Percentiles rank a stretch among this genome's conserved stretches.
These are phyloP conservation scores for Taeniopygia guttata DNA, from an alignment of 2,797 vertebrate genomes.

Conservation along the genomic window DNA sequence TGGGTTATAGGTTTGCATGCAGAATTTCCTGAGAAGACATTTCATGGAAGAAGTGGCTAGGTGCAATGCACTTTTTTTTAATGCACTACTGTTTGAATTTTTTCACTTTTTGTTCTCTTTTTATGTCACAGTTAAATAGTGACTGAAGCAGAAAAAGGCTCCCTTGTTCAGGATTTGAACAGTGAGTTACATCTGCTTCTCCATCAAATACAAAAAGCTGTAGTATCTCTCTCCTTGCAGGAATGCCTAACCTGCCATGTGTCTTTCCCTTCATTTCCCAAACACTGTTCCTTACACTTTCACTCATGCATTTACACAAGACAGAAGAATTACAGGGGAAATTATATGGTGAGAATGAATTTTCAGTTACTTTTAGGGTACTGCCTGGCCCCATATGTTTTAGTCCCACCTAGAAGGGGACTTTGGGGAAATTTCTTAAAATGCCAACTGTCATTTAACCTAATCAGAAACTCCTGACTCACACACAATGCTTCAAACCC, in stretches of 20 bases:
- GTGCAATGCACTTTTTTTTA: neutral
- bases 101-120: neutral
- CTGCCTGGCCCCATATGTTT: neutral
- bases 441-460: neutral
- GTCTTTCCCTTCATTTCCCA: neutral
- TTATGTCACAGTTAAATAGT: neutral
- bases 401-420: rapidly evolving
- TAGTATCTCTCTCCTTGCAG: neutral
- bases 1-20: neutral
- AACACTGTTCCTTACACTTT: rapidly evolving
- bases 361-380: neutral
- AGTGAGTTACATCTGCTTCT: neutral
- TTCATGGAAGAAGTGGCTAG: neutral
- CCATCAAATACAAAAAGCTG: neutral
- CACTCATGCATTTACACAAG: neutral
- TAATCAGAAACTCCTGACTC: neutral
- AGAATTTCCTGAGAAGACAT: neutral
- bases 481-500: neutral
- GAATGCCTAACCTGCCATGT: rapidly evolving
- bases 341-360: neutral
- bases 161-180: neutral
- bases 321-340: neutral
- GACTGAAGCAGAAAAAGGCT: neutral
- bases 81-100: neutral
- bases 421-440: neutral